phyloP scores from a whole-genome alignment of 2,113 vertebrate genomes.

The Camelus bactrianus region DNA sequence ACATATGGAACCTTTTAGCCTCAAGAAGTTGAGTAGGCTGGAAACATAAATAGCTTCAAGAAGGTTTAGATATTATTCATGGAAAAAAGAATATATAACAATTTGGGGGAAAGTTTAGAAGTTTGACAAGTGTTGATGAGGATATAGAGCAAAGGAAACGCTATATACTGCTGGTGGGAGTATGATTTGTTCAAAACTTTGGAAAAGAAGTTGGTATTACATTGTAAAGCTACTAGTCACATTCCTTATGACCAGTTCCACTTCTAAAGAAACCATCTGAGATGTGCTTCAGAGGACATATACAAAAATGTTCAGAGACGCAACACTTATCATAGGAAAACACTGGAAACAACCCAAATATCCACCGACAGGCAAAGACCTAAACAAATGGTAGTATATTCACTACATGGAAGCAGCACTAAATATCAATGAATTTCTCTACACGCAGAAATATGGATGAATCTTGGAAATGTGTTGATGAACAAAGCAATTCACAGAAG shows the following conservation, averaged over 20 bases:
- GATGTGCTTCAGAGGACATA: not conserved
- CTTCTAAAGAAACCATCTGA: not conserved
- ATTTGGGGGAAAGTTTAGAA: not conserved
- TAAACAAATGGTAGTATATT: not conserved
- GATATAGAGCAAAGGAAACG: not conserved
- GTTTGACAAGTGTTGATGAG: not conserved
- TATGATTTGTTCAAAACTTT: not conserved
- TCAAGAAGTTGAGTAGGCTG: not conserved
- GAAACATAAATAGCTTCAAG: conserved; percentile 27
- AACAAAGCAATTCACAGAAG: not conserved
- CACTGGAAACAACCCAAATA: not conserved
- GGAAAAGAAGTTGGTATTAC: not conserved
- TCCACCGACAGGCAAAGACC: not conserved
- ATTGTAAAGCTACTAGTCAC: not conserved
- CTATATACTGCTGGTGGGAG: not conserved
- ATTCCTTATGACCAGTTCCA: not conserved
- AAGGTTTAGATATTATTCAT: not conserved
- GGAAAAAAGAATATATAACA: not conserved
- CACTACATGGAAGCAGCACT: not conserved
- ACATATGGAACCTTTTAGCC: conserved; percentile 44
- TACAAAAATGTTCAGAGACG: not conserved
- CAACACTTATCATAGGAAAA: not conserved
- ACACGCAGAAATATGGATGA: not conserved
- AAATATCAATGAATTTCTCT: not conserved
- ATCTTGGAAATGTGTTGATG: not conserved